A percentile compares a stretch with the other conserved stretches of the same genome.
phyloP scores from a whole-genome alignment of 2,888 invertebrate species.

The Norana najaformis region DNA sequence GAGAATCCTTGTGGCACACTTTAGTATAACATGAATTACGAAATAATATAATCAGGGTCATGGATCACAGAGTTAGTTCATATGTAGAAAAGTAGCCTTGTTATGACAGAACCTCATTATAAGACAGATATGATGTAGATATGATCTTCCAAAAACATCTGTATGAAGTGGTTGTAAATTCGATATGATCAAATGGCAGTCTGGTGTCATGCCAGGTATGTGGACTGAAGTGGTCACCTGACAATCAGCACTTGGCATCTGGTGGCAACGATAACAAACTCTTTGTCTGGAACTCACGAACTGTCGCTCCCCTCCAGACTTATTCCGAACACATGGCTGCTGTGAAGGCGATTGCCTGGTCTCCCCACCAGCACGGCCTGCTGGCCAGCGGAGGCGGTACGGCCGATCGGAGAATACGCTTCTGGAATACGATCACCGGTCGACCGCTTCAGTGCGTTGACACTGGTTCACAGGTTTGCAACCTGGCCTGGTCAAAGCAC shows the following conservation, averaged over 20 bases:
- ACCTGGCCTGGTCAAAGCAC: slow-evolving; percentile 88
- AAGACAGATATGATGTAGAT: neutral
- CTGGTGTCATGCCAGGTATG: slow-evolving; percentile 68
- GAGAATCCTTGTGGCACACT: no score
- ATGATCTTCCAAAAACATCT: neutral
- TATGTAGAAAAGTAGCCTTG: neutral
- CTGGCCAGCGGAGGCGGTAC: slow-evolving; percentile 95
- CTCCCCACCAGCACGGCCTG: slow-evolving; percentile 88
- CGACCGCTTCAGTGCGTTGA: slow-evolving; percentile 80
- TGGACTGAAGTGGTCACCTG: slow-evolving; percentile 97
- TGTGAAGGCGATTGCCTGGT: slow-evolving; percentile 83
- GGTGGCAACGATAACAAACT: slow-evolving; percentile 97
- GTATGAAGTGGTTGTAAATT: neutral
- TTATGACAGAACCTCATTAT: neutral
- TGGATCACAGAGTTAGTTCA: no score
- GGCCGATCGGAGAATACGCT: slow-evolving; percentile 77
- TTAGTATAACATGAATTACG: no score
- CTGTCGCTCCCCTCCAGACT: slow-evolving; percentile 66
- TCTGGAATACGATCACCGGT: slow-evolving; percentile 73
- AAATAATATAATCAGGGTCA: no score
- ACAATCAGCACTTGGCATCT: slow-evolving; percentile 93
- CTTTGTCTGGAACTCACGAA: slow-evolving; percentile 75
- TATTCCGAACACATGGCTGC: slow-evolving; percentile 63
- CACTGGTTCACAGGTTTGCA: slow-evolving; percentile 91
- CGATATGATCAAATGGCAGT: neutral